A percentile compares a stretch with the other conserved stretches of the same genome.
Evolutionary conservation across 2,888 invertebrate species (phyloP).

Genomic region (Spilosoma lubricipeda): DNA sequence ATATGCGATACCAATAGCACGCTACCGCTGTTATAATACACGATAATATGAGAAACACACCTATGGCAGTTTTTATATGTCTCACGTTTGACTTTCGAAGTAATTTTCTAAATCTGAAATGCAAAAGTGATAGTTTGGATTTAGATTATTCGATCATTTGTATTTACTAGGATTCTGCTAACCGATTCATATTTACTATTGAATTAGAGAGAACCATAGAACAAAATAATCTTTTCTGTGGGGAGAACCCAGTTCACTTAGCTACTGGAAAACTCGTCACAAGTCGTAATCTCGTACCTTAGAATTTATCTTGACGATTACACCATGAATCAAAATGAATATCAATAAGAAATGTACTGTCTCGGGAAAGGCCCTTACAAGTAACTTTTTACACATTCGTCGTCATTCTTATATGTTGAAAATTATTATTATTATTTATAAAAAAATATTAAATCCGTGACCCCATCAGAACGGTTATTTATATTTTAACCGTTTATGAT

Average conservation of each 20-base stretch:
- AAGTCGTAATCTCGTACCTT: neutral
- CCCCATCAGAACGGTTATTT: neutral
- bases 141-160: neutral
- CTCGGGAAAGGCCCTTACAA: too few species aligned
- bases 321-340: neutral
- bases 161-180: neutral
- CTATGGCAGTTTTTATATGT: slow-evolving; percentile 59
- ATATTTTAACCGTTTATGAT: neutral
- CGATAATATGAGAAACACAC: slow-evolving; percentile 45
- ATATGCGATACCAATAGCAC: slow-evolving; percentile 60
- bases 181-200: neutral
- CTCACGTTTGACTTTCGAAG: slow-evolving; percentile 60
- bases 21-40: slow-evolving; percentile 59
- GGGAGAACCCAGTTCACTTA: neutral
- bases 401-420: neutral
- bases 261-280: neutral
- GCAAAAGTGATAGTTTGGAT: neutral
- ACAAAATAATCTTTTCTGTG: too few species aligned
- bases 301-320: neutral
- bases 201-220: neutral
- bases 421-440: too few species aligned
- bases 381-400: neutral
- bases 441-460: too few species aligned
- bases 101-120: slow-evolving; percentile 65
- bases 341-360: neutral